Percentiles rank a stretch among this genome's conserved stretches.
Conservation (phyloP, 2,113 vertebrate species). For the Apaloderma vittatum region DNA sequence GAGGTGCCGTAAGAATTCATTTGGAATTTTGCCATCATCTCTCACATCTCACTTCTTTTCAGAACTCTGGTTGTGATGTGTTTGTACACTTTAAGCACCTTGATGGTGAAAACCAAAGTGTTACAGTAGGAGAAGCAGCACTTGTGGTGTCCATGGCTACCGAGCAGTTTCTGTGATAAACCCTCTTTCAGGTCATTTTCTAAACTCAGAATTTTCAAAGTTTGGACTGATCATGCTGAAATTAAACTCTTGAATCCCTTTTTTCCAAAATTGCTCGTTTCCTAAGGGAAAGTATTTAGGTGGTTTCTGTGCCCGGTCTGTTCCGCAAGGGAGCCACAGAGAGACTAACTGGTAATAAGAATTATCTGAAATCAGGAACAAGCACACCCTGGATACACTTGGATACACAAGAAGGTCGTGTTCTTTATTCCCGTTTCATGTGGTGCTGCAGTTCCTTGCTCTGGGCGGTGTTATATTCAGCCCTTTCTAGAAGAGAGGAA, state of each 20-base stretch:
- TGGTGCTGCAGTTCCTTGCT: too few species aligned
- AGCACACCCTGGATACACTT: neutral
- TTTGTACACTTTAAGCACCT: neutral
- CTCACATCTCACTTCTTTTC: neutral
- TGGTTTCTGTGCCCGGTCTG: neutral
- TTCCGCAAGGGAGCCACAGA: neutral
- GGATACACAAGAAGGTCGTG: neutral
- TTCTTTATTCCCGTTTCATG: neutral
- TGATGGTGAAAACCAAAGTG: neutral
- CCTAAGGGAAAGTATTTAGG: neutral
- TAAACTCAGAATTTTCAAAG: neutral
- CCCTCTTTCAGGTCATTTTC: neutral
- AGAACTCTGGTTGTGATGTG: neutral
- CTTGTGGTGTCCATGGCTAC: neutral
- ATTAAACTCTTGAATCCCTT: neutral
- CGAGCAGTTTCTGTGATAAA: neutral
- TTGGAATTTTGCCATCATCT: neutral
- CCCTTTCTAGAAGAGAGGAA: neutral
- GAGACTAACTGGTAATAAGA: neutral
- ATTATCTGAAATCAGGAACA: neutral
- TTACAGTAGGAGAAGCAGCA: neutral
- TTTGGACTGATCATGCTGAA: neutral
- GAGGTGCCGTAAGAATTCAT: neutral
- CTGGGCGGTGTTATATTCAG: neutral
- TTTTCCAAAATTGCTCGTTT: neutral